phyloP scores from a whole-genome alignment of 2,113 vertebrate genomes.

The Ailuropoda melanoleuca region DNA sequence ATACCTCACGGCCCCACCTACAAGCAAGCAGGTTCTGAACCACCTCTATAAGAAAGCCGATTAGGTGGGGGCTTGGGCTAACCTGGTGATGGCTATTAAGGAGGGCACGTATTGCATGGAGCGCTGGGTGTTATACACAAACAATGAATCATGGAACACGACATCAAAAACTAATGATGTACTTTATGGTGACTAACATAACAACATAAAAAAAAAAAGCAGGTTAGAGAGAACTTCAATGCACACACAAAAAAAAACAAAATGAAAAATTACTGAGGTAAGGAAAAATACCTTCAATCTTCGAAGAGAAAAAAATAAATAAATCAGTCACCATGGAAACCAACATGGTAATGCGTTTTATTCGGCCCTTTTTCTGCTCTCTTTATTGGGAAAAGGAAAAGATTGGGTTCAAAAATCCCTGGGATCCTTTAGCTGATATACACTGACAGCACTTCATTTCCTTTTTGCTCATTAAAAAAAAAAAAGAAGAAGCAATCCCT shows the following conservation, averaged over 20 bases:
- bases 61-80: not conserved
- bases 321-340: conserved; percentile 61
- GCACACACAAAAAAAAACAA: conserved; percentile 51
- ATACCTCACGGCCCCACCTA: not conserved
- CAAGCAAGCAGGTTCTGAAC: not conserved
- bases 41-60: not conserved
- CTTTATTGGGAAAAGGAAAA: conserved; percentile 4
- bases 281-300: conserved; percentile 36
- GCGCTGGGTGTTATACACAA: too few species aligned
- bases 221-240: conserved; percentile 18
- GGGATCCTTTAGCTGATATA: not conserved
- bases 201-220: not conserved
- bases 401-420: not conserved
- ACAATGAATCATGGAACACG: too few species aligned
- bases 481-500: not conserved
- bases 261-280: conserved; percentile 50
- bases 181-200: too few species aligned
- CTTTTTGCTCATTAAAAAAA: conserved; percentile 34
- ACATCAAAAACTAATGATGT: too few species aligned
- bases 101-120: too few species aligned
- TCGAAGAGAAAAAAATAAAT: not conserved
- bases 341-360: conserved; percentile 13
- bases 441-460: conserved; percentile 1
- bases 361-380: not conserved
- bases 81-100: too few species aligned